These are phyloP conservation scores for Endotricha flammealis DNA, from an alignment of 2,888 invertebrate species.

Conservation along the genomic window DNA sequence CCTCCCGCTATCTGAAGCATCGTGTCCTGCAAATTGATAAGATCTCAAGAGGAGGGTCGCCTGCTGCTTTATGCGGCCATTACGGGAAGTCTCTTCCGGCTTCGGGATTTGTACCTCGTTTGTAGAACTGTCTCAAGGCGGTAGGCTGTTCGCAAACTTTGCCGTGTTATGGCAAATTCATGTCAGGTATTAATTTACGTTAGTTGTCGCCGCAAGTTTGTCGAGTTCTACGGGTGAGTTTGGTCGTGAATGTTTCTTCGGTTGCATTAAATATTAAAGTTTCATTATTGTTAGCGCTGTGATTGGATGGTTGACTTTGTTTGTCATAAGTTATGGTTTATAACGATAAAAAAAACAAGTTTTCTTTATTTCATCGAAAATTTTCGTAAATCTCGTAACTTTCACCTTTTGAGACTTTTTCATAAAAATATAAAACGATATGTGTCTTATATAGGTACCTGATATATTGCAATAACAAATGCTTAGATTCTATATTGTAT, in stretches of 20 bases:
- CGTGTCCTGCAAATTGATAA: conserved; percentile 56
- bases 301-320: neutral
- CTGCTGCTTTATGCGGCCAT: conserved; percentile 62
- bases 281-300: conserved; percentile 18
- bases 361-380: too few species aligned
- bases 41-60: conserved; percentile 41
- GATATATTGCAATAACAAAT: too few species aligned
- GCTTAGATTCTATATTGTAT: too few species aligned
- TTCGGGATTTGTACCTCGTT: conserved; percentile 60
- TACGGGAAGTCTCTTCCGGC: conserved; percentile 54
- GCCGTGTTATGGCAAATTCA: conserved; percentile 74
- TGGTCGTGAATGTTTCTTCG: conserved; percentile 57
- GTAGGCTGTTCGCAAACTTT: conserved; percentile 53
- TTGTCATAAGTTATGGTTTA: too few species aligned
- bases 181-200: conserved; percentile 77
- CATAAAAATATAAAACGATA: too few species aligned
- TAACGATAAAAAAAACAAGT: too few species aligned
- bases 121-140: conserved; percentile 55
- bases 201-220: conserved; percentile 61
- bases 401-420: too few species aligned
- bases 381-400: too few species aligned
- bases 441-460: too few species aligned
- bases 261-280: conserved; percentile 64
- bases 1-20: conserved; percentile 34
- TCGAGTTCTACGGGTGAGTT: conserved; percentile 44